phyloP scores from a whole-genome alignment of 1,140 invertebrate genomes.

The Drosophila pectinifera region DNA sequence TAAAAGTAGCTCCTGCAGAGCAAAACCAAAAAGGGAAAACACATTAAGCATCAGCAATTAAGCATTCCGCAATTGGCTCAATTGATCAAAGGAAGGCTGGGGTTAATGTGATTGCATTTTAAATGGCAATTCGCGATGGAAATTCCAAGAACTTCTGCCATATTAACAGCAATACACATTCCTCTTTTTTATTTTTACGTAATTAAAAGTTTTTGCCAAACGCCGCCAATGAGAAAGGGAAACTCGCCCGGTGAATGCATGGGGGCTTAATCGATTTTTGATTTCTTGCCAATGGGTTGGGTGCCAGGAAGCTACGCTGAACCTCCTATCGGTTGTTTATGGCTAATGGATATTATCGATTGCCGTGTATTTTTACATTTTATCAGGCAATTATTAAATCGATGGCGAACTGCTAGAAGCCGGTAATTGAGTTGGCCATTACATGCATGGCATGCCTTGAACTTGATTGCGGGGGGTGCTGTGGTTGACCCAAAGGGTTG shows the following conservation, averaged over 20 bases:
- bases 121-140: conserved; percentile 45
- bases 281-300: conserved; percentile 69
- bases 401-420: conserved; percentile 35
- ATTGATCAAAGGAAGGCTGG: conserved; percentile 44
- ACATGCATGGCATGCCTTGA: conserved; percentile 57
- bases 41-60: conserved; percentile 42
- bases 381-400: conserved; percentile 71
- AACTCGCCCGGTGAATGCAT: conserved; percentile 16
- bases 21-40: conserved; percentile 14
- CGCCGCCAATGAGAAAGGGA: conserved; percentile 22
- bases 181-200: conserved; percentile 26
- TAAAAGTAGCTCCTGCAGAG: not conserved
- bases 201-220: conserved; percentile 68
- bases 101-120: conserved; percentile 51
- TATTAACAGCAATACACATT: conserved; percentile 51
- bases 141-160: conserved; percentile 41
- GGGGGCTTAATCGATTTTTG: conserved; percentile 77
- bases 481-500: conserved; percentile 22
- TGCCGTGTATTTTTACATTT: conserved; percentile 32
- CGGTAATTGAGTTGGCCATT: conserved; percentile 47
- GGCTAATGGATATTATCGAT: conserved; percentile 65
- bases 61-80: conserved; percentile 54
- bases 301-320: conserved; percentile 40
- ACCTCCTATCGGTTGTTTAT: conserved; percentile 29
- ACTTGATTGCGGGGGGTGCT: conserved; percentile 47